Evolutionary conservation across 2,888 invertebrate genomes (phyloP), one percentile per base, ranked within the genome.

Genomic region (Odontothrips loti): DNA sequence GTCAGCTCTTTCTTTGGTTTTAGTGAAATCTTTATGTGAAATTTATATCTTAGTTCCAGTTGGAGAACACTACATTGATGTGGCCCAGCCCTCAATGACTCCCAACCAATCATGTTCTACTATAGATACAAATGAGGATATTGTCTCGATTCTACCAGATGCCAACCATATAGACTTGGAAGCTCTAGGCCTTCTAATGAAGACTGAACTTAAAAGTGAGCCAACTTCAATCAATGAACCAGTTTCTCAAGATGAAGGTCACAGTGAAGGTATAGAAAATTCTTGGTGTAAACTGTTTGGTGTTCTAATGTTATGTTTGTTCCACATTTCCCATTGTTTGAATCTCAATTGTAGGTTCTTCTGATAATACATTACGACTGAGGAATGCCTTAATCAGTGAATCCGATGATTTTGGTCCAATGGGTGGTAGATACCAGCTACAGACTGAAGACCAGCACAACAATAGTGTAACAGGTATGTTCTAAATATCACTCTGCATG

Each of bases 381-480:
- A 90, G 91, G 85, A 92, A 93, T 87, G 93, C 93, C 47, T 88
- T 95, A 83, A 91, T 95, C 83, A 91, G 92, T 82, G 93, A 94
- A 88, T 91, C 92, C 85, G 93, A 94, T 86, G 94, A 94, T 88
- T 91, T 94, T 86, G 94, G 92, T 82, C 93, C 93, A 81, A 92
- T 92, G 89, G 91, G 91, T 83, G 91, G 90, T 68, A 90, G 90
- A 85, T 91, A 92, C 87, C 92, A 93, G 85, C 88, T 92, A 84
- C 93, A 93, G 87, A 93, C 93, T 1, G 93, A 93, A 86, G 93
- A 94, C 87, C 94, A 94, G 87, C 90, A 91, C 82, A 84, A 84
- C 82, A 75, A 75, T 27, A 75, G 68, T 75, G 27, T 75, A 9
- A 75, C 68, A 94, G 93, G 94, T 95, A 89, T 89, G 93, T 85